Evolutionary conservation across 2,797 vertebrate species (phyloP).

Genomic region (Champsocephalus gunnari): DNA sequence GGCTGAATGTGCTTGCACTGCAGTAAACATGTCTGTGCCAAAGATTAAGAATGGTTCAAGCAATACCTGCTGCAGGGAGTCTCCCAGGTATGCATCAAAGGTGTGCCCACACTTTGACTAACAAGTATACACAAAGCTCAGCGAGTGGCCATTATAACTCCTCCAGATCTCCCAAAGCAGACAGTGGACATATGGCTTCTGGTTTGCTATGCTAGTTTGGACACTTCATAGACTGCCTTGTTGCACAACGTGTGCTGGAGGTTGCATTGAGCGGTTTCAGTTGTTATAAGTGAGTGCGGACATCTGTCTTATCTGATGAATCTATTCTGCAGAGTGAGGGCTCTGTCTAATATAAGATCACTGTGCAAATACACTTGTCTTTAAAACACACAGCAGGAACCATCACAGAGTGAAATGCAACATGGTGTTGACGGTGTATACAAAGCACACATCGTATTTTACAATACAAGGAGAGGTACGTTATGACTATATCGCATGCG

Average conservation of each 20-base stretch:
- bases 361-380: neutral
- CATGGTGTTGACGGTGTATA: neutral
- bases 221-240: neutral
- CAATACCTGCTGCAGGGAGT: neutral
- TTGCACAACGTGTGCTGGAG: neutral
- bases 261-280: neutral
- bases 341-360: neutral
- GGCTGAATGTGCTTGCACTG: constrained; percentile 32
- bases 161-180: neutral
- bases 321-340: neutral
- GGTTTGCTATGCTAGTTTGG: neutral
- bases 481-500: neutral
- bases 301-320: neutral
- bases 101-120: neutral
- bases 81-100: neutral
- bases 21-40: constrained; percentile 42
- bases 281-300: neutral
- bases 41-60: neutral
- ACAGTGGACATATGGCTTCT: neutral
- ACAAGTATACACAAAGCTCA: neutral
- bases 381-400: neutral
- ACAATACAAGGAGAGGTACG: neutral
- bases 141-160: neutral
- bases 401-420: neutral
- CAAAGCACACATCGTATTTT: neutral